Evolutionary conservation across 2,888 invertebrate genomes (phyloP), one percentile per base, ranked within the genome.

Genomic region (Tachina lurida): DNA sequence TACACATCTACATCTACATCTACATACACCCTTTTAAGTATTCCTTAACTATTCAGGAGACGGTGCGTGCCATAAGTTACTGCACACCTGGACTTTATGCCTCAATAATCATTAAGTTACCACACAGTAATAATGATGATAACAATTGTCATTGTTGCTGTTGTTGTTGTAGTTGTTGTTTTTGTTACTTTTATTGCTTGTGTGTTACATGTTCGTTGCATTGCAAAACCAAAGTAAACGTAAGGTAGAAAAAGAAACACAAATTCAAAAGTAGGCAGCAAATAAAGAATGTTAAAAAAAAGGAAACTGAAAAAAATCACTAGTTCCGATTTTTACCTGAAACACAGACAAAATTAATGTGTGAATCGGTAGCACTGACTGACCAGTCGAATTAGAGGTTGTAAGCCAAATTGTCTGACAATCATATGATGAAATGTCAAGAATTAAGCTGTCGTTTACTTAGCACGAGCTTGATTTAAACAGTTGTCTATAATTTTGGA

Each of bases 31-130:
- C 19, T 7, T 49, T 17, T 56, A 31, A 63, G 41, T 45, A 39
- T n/a, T 22, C n/a, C 47, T 17, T 22, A 43, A 43, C 62, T 73
- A 8, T n/a, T 39, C 39, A 43, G 9, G 73, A 47, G 17, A 70
- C 87, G 87, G 87, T 88, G 87, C 88, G 88, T 89, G 89, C 88
- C 89, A 88, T 82, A 87, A 87, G 76, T 84, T 84, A 70, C 83
- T 87, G 88, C 87, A 89, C 89, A 88, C 88, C 89, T 88, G 89
- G 88, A 88, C 87, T 87, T 87, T 88, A 89, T 89, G 89, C 88
- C 89, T 90, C 89, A 89, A 87, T 90, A 89, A 87, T 87, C 88
- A 86, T 62, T 74, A 22, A 65, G 77, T 74, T 54, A 75, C 54
- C 73, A 73, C 73, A 73, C 71, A 73, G 41, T 73, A 75, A 86